Percentiles rank a stretch among this genome's conserved stretches.
These are phyloP conservation scores for Psilanteris sp. DNA, from an alignment of 1,140 invertebrate species.

Conservation along the genomic window DNA sequence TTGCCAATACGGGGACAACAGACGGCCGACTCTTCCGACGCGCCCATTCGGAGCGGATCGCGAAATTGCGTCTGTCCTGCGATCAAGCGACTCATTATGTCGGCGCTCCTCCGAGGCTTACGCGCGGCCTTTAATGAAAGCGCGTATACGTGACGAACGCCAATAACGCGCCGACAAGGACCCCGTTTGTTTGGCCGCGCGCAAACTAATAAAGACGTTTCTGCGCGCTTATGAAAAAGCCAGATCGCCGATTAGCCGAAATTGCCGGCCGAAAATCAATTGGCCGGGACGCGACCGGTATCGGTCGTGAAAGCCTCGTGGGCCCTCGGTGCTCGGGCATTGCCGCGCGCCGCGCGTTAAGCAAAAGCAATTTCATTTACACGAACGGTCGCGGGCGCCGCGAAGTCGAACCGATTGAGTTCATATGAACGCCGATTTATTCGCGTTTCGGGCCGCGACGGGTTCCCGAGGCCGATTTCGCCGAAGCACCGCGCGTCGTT, in stretches of 20 bases:
- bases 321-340: too few relatives aligned
- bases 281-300: too few relatives aligned
- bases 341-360: too few relatives aligned
- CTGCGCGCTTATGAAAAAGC: conserved; percentile 24
- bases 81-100: neutral
- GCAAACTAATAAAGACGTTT: conserved; percentile 41
- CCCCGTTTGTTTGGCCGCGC: conserved; percentile 13
- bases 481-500: too few relatives aligned
- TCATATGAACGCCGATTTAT: too few relatives aligned
- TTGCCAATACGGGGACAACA: conserved; percentile 25
- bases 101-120: too few relatives aligned
- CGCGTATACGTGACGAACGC: conserved; percentile 20
- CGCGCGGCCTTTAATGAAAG: conserved; percentile 25
- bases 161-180: conserved; percentile 33
- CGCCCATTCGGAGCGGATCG: neutral
- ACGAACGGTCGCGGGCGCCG: too few relatives aligned
- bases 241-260: conserved; percentile 17
- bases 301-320: too few relatives aligned
- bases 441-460: too few relatives aligned
- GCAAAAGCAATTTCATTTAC: too few relatives aligned
- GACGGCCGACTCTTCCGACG: neutral
- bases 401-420: too few relatives aligned
- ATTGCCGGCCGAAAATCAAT: conserved; percentile 16
- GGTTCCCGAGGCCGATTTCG: too few relatives aligned
- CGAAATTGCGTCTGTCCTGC: neutral